These are phyloP conservation scores for Gymnothorax javanicus DNA, from an alignment of 2,797 vertebrate genomes.

Conservation along the genomic window DNA sequence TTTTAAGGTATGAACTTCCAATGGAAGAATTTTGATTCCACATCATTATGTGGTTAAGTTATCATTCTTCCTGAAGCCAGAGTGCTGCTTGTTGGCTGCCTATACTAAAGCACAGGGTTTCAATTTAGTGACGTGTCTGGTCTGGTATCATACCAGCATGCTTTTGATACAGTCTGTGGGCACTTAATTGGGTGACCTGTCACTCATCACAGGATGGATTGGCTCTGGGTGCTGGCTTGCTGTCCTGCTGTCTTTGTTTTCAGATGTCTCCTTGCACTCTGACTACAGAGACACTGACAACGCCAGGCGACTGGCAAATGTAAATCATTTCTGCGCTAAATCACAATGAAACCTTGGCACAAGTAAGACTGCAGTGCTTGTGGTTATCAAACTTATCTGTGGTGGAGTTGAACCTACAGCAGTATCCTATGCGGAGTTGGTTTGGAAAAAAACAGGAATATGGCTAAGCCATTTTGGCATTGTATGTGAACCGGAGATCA, in stretches of 20 bases:
- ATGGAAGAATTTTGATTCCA: background rate
- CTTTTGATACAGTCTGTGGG: background rate
- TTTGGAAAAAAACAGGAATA: background rate
- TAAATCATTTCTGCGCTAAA: background rate
- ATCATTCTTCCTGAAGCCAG: background rate
- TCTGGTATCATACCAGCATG: background rate
- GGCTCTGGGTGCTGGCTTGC: background rate
- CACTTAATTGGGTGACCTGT: background rate
- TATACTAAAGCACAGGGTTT: background rate
- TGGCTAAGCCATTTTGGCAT: background rate
- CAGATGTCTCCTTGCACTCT: background rate
- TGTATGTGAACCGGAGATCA: background rate
- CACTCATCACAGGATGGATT: background rate
- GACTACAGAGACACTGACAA: background rate
- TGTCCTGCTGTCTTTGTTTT: background rate
- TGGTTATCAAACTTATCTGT: background rate
- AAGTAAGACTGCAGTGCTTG: background rate
- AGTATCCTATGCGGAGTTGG: background rate
- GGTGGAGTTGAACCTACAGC: background rate
- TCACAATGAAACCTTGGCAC: background rate
- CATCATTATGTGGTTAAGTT: background rate
- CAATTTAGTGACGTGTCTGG: background rate
- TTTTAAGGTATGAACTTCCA: background rate
- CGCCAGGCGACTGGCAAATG: background rate
- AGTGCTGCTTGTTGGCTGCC: background rate